Percentiles rank a stretch among this genome's conserved stretches.
These are phyloP conservation scores for Latrodectus elegans DNA, from an alignment of 2,888 invertebrate genomes.

Conservation along the genomic window DNA sequence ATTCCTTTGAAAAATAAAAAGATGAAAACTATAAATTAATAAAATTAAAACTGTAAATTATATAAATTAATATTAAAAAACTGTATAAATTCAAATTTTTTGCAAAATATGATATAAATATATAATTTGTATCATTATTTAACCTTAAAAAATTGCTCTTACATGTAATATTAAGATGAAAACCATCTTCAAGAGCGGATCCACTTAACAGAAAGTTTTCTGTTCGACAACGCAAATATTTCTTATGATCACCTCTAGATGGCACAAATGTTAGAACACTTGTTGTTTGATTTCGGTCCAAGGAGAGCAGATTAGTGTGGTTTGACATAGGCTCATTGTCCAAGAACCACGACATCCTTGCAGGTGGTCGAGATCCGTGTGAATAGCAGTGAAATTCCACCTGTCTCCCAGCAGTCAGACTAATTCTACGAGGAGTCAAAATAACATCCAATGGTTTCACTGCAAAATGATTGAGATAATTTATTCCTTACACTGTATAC, in stretches of 20 bases:
- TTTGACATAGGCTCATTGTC: slow-evolving; percentile 58
- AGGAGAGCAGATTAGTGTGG: slow-evolving; percentile 52
- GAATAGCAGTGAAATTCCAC: slow-evolving; percentile 46
- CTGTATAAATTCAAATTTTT: too few species aligned
- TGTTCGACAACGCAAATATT: slow-evolving; percentile 43
- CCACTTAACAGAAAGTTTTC: slow-evolving; percentile 53
- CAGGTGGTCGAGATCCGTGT: slow-evolving; percentile 42
- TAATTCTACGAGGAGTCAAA: slow-evolving; percentile 32
- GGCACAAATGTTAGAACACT: slow-evolving; percentile 52
- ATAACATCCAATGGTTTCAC: slow-evolving; percentile 51
- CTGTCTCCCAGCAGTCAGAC: slow-evolving; percentile 32
- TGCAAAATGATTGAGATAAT: neutral
- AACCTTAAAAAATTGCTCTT: neutral
- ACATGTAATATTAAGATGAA: slow-evolving; percentile 54
- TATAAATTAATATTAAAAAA: too few species aligned
- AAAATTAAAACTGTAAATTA: too few species aligned
- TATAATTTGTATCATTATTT: too few species aligned
- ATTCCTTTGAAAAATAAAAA: too few species aligned
- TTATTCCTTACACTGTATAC: too few species aligned
- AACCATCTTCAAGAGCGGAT: slow-evolving; percentile 50
- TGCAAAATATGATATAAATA: too few species aligned
- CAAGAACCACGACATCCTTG: slow-evolving; percentile 59
- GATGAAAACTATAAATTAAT: too few species aligned
- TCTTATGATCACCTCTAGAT: slow-evolving; percentile 55
- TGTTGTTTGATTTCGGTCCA: slow-evolving; percentile 52